Conservation (phyloP, 2,797 vertebrate genomes). For the Cuniculus paca region DNA sequence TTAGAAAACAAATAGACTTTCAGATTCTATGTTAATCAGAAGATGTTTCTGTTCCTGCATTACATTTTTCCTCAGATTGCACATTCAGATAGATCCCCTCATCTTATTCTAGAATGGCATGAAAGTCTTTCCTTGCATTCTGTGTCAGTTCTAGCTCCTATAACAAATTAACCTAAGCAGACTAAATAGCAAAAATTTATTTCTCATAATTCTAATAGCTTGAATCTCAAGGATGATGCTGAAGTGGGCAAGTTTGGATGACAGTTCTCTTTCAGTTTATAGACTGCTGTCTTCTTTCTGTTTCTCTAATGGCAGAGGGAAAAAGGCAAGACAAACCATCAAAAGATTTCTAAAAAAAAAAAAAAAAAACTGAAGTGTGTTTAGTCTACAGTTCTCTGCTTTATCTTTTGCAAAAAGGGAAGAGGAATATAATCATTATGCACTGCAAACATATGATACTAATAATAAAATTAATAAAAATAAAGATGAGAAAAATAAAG, state of each 20-base stretch:
- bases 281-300: neutral
- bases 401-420: neutral
- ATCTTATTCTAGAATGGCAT: neutral
- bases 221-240: neutral
- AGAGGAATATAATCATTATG: neutral
- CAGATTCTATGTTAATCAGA: neutral
- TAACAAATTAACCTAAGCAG: neutral
- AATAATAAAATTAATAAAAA: neutral
- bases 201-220: neutral
- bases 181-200: neutral
- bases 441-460: neutral
- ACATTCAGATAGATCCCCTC: neutral
- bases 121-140: fast-evolving
- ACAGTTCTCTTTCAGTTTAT: fast-evolving
- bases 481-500: neutral
- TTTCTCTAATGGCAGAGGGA: neutral
- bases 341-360: neutral
- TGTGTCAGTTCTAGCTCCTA: neutral
- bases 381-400: neutral
- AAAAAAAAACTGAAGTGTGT: neutral
- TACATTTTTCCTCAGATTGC: neutral
- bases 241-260: neutral
- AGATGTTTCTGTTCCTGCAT: neutral
- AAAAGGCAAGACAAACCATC: neutral
- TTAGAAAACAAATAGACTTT: neutral